Conservation (phyloP, 1,140 invertebrate genomes). For the Drosophila persimilis region DNA sequence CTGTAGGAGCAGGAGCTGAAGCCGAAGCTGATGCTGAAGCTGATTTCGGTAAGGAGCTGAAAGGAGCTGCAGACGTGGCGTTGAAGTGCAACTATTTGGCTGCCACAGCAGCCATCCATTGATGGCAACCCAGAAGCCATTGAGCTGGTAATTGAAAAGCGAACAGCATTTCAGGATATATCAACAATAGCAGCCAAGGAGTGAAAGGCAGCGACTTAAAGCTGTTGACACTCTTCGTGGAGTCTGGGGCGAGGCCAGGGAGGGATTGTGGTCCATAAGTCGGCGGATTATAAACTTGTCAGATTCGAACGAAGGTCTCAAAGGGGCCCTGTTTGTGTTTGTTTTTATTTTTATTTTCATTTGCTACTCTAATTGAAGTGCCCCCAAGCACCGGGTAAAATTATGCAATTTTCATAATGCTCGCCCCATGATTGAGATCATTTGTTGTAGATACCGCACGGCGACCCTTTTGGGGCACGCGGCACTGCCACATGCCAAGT, state of each 20-base stretch:
- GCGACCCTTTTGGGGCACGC: conserved; percentile 52
- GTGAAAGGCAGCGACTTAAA: conserved; percentile 59
- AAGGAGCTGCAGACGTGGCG: conserved; percentile 28
- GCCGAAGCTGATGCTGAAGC: conserved; percentile 29
- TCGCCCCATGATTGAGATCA: conserved; percentile 66
- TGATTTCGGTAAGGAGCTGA: background rate
- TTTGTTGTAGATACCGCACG: conserved; percentile 53
- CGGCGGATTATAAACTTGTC: conserved; percentile 42
- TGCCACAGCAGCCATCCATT: conserved; percentile 29
- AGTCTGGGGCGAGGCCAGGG: conserved; percentile 28
- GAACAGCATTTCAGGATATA: conserved; percentile 20
- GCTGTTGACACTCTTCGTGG: conserved; percentile 58
- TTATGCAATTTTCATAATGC: conserved; percentile 80
- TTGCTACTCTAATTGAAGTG: conserved; percentile 74
- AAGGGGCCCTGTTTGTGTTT: conserved; percentile 49
- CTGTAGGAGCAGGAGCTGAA: conserved; percentile 14
- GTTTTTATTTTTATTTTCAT: conserved; percentile 75
- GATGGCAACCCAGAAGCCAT: conserved; percentile 44
- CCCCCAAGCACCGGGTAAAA: conserved; percentile 36
- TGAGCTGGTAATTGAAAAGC: conserved; percentile 67
- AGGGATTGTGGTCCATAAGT: conserved; percentile 40
- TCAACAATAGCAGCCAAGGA: conserved; percentile 8
- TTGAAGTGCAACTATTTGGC: conserved; percentile 54
- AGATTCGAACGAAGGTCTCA: conserved; percentile 10
- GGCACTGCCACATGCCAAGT: conserved; percentile 27